Evolutionary conservation across 2,113 vertebrate species (phyloP).

Genomic region (Lasiurus borealis): DNA sequence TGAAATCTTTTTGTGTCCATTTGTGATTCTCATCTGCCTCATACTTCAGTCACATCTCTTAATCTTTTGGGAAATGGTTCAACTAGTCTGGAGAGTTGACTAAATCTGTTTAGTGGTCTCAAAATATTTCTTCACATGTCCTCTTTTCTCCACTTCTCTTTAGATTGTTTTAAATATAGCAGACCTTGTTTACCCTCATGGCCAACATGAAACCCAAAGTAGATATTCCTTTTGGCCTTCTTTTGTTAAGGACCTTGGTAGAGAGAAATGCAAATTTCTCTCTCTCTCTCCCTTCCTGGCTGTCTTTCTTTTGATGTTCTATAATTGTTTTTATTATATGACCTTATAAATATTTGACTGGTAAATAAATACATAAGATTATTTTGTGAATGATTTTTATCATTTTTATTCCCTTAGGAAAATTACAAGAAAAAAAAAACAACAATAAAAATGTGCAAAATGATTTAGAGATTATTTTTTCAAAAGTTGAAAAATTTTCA

Average conservation of each 20-base stretch:
- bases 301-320: neutral
- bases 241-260: neutral
- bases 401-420: constrained; percentile 46
- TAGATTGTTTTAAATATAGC: neutral
- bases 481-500: constrained; percentile 15
- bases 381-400: constrained; percentile 68
- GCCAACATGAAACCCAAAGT: neutral
- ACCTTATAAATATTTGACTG: constrained; percentile 65
- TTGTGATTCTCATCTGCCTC: neutral
- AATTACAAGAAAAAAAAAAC: neutral
- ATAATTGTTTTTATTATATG: constrained; percentile 66
- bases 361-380: constrained; percentile 75
- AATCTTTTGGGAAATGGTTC: neutral
- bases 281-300: constrained; percentile 15
- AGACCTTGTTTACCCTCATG: neutral
- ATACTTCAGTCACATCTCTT: neutral
- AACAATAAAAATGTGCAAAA: neutral
- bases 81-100: neutral
- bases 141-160: neutral
- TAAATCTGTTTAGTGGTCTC: neutral
- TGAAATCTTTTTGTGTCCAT: neutral
- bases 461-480: constrained; percentile 39
- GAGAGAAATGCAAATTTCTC: constrained; percentile 8
- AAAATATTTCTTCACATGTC: neutral
- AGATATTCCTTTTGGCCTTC: neutral